Base-by-base conservation (phyloP, 2,888 invertebrate species). In the Limnephilus auricula region DNA sequence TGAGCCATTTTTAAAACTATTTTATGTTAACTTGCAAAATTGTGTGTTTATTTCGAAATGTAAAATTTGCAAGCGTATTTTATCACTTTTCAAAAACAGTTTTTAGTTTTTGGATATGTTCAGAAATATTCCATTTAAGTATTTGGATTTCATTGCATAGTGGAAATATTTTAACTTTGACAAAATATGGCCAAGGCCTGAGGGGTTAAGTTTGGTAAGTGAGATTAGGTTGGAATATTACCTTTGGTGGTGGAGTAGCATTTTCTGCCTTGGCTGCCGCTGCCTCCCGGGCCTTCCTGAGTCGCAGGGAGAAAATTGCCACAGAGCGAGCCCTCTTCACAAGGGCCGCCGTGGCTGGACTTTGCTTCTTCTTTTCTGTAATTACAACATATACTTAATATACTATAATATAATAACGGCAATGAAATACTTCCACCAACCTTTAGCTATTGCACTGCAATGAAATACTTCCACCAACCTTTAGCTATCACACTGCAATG, bases 261-360 rank as follows among this genome's bases (percentile, higher is more conserved):
- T 96, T 95, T 94, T 96, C 96, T 93, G 96, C 96, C 37, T 96
- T 96, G 45, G 97, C 97, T 92, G 97, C 97, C 92, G 97, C 97
- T 0, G 98, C 98, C 94, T 98, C 98, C 50, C 98, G 95, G 91
- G 98, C 98, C 90, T 98, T 96, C n/a, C 97, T 96, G 93, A 98
- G 95, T 91, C 98, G 98, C 89, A 98, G 95, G 9, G 98, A 98
- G 95, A 98, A 98, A 94, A 98, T 98, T 9, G 98, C 98, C 83
- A 98, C 98, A 0, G 98, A 98, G 25, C 98, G 96, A 10, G 98
- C 98, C 89, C 98, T 96, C 94, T 98, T 98, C 95, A 98, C 98
- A 40, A 98, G 94, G 93, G 97, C 97, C 88, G 98, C 98, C 94
- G 97, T 97, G 31, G 97, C 96, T 79, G 95, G 94, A 25, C 97